A percentile compares a stretch with the other conserved stretches of the same genome.
phyloP scores from a whole-genome alignment of 1,140 invertebrate genomes.

The Caerostris extrusa region DNA sequence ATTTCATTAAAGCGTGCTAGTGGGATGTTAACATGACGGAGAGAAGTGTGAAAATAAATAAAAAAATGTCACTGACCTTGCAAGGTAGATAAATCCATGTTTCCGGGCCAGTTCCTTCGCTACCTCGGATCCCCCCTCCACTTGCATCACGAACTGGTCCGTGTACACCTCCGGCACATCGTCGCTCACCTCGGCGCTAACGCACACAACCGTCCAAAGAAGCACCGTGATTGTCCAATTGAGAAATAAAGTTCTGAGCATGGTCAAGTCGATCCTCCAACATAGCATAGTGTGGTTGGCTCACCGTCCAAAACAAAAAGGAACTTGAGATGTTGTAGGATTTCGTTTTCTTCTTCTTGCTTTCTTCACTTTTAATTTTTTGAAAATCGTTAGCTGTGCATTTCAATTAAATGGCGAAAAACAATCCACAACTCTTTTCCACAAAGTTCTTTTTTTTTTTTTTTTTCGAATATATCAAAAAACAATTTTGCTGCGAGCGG shows the following conservation, averaged over 20 bases:
- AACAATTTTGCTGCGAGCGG: not conserved
- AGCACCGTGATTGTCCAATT: conserved; percentile 24
- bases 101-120: conserved; percentile 85
- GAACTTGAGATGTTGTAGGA: not conserved
- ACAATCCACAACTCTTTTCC: not conserved
- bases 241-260: not conserved
- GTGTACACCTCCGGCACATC: conserved; percentile 82
- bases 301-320: not conserved
- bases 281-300: conserved; percentile 63
- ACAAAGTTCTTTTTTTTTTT: not conserved
- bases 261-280: conserved; percentile 48
- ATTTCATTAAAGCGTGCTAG: no score
- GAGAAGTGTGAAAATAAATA: not conserved
- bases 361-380: not conserved
- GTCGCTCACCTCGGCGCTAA: not conserved
- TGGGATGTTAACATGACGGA: not conserved
- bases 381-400: conserved; percentile 44
- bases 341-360: no score
- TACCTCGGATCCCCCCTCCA: conserved; percentile 84
- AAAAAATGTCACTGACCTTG: conserved; percentile 79
- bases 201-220: not conserved
- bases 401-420: not conserved
- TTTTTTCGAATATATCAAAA: not conserved
- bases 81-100: conserved; percentile 86
- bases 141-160: conserved; percentile 90